A percentile compares a stretch with the other conserved stretches of the same genome.
Evolutionary conservation across 2,888 invertebrate species (phyloP).

Genomic region (Sarcophaga subvicina): DNA sequence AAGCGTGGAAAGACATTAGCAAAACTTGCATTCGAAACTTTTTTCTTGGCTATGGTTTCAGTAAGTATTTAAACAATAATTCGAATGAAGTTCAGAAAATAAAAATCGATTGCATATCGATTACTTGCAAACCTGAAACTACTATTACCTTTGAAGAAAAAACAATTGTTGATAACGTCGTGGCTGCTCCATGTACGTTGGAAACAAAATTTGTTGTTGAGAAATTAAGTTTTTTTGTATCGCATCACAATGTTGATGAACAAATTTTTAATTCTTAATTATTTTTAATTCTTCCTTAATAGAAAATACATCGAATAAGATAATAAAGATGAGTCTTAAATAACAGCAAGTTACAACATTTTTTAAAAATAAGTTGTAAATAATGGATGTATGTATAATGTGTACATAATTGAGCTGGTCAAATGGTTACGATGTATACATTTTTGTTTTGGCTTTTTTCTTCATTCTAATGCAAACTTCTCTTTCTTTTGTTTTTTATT

Average conservation of each 20-base stretch:
- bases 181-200: constrained; percentile 47
- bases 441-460: too few relatives aligned
- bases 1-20: constrained; percentile 35
- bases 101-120: constrained; percentile 33
- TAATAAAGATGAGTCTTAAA: constrained; percentile 1
- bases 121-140: constrained; percentile 47
- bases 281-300: not conserved
- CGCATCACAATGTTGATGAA: constrained; percentile 36
- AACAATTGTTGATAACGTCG: constrained; percentile 33
- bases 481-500: not conserved
- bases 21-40: constrained; percentile 46
- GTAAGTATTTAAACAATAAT: constrained; percentile 38
- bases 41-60: constrained; percentile 37
- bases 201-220: constrained; percentile 40
- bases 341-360: constrained; percentile 4
- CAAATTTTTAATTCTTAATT: constrained; percentile 42
- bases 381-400: too few relatives aligned
- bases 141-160: constrained; percentile 44
- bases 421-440: too few relatives aligned
- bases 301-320: constrained; percentile 20
- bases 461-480: not conserved
- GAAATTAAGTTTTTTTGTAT: constrained; percentile 30
- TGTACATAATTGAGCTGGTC: too few relatives aligned
- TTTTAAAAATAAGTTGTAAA: constrained; percentile 4
- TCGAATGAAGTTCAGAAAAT: constrained; percentile 34